Percentiles rank a stretch among this genome's conserved stretches.
Conservation (phyloP, 2,113 vertebrate genomes). For the Ctenodactylus gundi region DNA sequence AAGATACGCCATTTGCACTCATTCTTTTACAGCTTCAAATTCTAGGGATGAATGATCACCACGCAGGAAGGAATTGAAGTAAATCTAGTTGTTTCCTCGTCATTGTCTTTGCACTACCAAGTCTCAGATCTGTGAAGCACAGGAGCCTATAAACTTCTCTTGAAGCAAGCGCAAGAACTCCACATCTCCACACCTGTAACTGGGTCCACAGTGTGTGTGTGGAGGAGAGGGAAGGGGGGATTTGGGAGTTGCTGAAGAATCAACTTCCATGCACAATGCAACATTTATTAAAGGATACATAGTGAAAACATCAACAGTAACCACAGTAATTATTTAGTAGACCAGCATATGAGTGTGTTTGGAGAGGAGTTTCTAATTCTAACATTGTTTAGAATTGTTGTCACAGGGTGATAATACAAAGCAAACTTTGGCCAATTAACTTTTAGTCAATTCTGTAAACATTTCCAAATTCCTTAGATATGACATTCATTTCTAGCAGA, state of each 20-base stretch:
- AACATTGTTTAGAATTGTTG: background rate
- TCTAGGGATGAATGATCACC: background rate
- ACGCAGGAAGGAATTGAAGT: background rate
- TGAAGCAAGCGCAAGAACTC: background rate
- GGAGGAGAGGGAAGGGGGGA: accelerated
- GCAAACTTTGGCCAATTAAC: background rate
- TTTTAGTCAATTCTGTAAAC: background rate
- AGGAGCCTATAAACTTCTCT: background rate
- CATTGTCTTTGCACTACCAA: background rate
- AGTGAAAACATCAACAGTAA: background rate
- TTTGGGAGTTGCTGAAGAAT: background rate
- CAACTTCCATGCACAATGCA: background rate
- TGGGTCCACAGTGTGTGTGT: background rate
- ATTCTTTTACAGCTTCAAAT: background rate
- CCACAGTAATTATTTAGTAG: background rate
- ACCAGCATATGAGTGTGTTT: background rate
- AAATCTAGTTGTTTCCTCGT: background rate
- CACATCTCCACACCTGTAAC: background rate
- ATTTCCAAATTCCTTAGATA: background rate
- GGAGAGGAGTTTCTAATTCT: background rate
- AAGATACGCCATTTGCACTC: background rate
- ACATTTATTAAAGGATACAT: background rate
- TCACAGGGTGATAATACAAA: background rate
- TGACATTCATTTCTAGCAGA: background rate
- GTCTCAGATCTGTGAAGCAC: background rate